Percentiles rank a stretch among this genome's conserved stretches.
Conservation (phyloP, 2,113 vertebrate species). For the Lepidiolamprologus cunningtoni region DNA sequence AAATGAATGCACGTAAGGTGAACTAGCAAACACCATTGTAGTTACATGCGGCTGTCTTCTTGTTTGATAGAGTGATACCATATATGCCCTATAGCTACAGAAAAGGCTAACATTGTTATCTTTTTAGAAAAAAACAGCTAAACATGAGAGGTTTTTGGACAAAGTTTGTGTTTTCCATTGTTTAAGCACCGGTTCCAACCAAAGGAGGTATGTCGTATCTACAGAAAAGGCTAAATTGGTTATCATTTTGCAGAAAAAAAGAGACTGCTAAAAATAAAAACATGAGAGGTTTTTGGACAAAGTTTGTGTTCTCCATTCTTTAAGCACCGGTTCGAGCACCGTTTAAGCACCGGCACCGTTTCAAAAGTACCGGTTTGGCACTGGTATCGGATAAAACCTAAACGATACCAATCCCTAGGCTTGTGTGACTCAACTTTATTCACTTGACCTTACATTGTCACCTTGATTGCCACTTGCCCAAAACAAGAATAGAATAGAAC, state of each 20-base stretch:
- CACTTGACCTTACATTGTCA: not conserved
- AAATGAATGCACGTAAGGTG: not conserved
- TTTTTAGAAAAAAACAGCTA: not conserved
- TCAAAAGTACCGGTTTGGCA: not conserved
- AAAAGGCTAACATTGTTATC: not conserved
- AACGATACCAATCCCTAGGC: not conserved
- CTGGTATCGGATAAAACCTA: not conserved
- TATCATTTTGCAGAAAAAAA: not conserved
- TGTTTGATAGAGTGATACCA: not conserved
- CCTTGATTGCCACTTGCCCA: not conserved
- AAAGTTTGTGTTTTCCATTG: too few species aligned
- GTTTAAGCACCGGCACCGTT: not conserved
- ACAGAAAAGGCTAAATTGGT: not conserved
- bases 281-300: not conserved
- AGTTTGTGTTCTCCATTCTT: rapidly evolving
- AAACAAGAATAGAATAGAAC: not conserved
- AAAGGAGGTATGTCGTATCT: not conserved
- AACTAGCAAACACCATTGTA: not conserved
- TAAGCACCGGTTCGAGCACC: not conserved
- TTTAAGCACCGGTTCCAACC: not conserved
- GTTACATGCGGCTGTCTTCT: not conserved
- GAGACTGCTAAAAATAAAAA: not conserved
- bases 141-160: not conserved
- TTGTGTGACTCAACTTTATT: not conserved
- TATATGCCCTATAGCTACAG: not conserved